Percentiles rank a stretch among this genome's conserved stretches.
Conservation (phyloP, 2,888 invertebrate species). For the Agrilus mali region DNA sequence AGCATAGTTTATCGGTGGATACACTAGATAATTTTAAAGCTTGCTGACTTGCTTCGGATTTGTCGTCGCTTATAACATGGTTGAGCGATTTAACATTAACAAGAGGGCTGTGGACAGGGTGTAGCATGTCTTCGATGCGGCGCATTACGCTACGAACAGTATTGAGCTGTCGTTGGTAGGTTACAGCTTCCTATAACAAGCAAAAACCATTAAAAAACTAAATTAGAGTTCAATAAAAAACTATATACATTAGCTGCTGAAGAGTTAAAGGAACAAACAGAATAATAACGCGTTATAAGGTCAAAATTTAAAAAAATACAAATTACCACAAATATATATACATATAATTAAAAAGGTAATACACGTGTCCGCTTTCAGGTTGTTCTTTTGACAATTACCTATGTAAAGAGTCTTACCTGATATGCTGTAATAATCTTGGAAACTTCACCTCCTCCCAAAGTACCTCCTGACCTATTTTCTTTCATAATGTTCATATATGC, state of each 20-base stretch:
- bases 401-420: slow-evolving; percentile 28
- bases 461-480: slow-evolving; percentile 21
- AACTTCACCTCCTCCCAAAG: slow-evolving; percentile 26
- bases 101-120: slow-evolving; percentile 20
- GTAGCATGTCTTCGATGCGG: slow-evolving; percentile 46
- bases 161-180: slow-evolving; percentile 81
- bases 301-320: too few species aligned
- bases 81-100: too few species aligned
- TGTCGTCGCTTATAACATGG: too few species aligned
- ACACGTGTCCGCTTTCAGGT: too few species aligned
- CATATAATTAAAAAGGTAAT: too few species aligned
- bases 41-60: too few species aligned
- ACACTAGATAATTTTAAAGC: slow-evolving; percentile 36
- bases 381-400: too few species aligned
- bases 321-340: too few species aligned
- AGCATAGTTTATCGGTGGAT: slow-evolving; percentile 72
- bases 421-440: slow-evolving; percentile 39
- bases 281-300: neutral
- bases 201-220: neutral
- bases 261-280: neutral
- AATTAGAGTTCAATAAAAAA: neutral
- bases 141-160: slow-evolving; percentile 64
- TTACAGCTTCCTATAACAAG: slow-evolving; percentile 60
- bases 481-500: slow-evolving; percentile 54
- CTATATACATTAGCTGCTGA: neutral